A percentile compares a stretch with the other conserved stretches of the same genome.
Conservation (phyloP, 2,113 vertebrate genomes). For the Laticauda colubrina region DNA sequence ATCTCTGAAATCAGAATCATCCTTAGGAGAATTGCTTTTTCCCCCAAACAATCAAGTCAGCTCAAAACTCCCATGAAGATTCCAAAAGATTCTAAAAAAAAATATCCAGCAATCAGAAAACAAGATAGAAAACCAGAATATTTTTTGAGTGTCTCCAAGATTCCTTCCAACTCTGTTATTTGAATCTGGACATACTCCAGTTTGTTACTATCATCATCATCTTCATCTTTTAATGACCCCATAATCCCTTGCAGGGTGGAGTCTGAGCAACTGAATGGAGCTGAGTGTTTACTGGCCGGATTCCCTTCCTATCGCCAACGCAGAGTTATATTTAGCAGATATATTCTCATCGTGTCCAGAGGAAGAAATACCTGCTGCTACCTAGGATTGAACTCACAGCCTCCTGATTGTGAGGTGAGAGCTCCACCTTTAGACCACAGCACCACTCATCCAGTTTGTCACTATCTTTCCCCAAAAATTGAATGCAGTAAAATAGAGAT, state of each 20-base stretch:
- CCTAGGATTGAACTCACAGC: no score
- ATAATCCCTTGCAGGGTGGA: no score
- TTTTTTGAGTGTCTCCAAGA: background rate
- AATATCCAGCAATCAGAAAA: background rate
- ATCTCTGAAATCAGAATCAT: background rate
- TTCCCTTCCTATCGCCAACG: no score
- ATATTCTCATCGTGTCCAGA: no score
- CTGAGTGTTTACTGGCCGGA: no score
- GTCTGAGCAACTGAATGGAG: no score
- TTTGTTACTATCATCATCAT: background rate
- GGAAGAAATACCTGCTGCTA: no score
- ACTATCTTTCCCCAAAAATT: background rate
- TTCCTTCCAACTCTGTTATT: background rate
- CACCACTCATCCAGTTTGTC: no score
- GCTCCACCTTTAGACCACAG: no score
- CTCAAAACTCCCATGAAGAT: background rate
- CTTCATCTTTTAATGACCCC: no score
- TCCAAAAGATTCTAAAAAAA: background rate
- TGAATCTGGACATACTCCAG: background rate
- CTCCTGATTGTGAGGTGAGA: no score
- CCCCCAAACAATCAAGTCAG: background rate
- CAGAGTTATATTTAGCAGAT: no score
- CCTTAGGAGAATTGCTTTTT: background rate
- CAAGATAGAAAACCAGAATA: background rate
- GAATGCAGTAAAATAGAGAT: background rate